Evolutionary conservation across 2,888 invertebrate species (phyloP), one percentile per base, ranked within the genome.

Genomic region (Phyto melanocephala): DNA sequence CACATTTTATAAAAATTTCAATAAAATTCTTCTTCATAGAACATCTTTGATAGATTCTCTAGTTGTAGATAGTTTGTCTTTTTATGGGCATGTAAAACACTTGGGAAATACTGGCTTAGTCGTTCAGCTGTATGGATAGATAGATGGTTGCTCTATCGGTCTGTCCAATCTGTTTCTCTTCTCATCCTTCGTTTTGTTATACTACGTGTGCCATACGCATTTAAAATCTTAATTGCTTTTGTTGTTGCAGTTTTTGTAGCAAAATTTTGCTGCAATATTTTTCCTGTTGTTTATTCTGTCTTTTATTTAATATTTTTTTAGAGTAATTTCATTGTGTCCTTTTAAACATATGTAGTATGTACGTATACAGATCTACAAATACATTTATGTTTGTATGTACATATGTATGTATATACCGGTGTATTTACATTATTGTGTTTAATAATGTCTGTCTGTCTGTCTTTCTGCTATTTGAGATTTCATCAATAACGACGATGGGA

Each of bases 181-280:
- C 6, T 6, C 28, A 5, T 6, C 6, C 6, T 15, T 13, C 63
- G 15, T 72, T 40, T 65, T 20, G 15, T 20, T 20, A 1, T 33
- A 58, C 42, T 71, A 70, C 77, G 56, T 78, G 78, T 63, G 75
- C 65, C 79, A 79, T 58, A 82, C 82, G 75, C 79, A 82, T 82
- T 75, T 82, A 76, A 78, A 82, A 82, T 82, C 60, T 79, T 82
- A 82, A 82, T 82, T 82, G 82, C 65, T 82, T 82, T 79, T 79
- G 79, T 82, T 79, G 63, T 45, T 22, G 62, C 52, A 13, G 6
- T 52, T 52, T n/a, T 42, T 5, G 22, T 15, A 28, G 24, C 28
- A 45, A 50, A 22, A 45, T 71, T 22, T 65, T 68, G 68, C 22
- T 68, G 70, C 70, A 70, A 70, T 10, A 52, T 50, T 17, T 71